Evolutionary conservation across 2,113 vertebrate species (phyloP).

Genomic region (Rhombomys opimus): DNA sequence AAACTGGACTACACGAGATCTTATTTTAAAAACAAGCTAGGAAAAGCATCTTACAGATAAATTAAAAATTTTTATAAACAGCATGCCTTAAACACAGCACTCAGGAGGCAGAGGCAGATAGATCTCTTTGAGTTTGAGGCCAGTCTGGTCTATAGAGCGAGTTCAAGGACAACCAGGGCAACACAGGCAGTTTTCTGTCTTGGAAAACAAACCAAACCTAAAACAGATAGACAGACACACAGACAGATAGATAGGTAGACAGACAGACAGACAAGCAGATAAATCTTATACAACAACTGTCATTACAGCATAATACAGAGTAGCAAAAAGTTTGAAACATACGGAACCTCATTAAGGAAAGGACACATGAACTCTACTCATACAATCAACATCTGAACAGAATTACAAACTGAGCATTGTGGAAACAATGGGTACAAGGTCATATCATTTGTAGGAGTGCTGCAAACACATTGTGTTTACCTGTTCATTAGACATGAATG

Average conservation of each 20-base stretch:
- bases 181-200: background rate
- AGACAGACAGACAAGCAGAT: background rate
- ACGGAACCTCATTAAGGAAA: background rate
- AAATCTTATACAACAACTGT: background rate
- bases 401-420: background rate
- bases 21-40: background rate
- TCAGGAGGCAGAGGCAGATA: background rate
- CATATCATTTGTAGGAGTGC: background rate
- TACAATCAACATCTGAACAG: background rate
- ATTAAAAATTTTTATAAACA: background rate
- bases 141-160: background rate
- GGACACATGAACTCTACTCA: background rate
- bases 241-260: background rate
- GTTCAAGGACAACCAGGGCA: background rate
- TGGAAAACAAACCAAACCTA: background rate
- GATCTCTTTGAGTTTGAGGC: background rate
- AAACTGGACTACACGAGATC: background rate
- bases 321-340: background rate
- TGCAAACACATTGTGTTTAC: background rate
- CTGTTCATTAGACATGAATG: background rate
- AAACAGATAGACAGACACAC: background rate
- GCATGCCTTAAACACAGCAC: background rate
- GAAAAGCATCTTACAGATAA: background rate
- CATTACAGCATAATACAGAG: background rate
- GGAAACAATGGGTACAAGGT: background rate